Conservation (phyloP, 2,888 invertebrate species). For the Portevinia maculata region DNA sequence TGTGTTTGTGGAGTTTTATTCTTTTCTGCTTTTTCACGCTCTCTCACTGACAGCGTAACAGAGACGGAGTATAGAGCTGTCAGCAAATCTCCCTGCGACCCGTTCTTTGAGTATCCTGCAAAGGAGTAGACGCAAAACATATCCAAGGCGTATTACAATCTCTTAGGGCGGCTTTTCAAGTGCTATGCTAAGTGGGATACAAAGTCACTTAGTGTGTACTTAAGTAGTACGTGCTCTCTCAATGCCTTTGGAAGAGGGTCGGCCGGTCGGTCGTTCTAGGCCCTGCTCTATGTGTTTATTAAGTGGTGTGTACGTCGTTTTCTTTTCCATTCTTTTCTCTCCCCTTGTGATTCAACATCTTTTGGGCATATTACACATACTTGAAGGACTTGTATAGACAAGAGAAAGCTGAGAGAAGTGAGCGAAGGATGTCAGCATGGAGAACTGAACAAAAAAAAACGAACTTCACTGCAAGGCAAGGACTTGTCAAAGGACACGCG, state of each 20-base stretch:
- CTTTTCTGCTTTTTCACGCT: constrained; percentile 14
- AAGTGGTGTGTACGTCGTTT: constrained; percentile 62
- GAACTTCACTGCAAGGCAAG: constrained; percentile 29
- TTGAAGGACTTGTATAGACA: constrained; percentile 19
- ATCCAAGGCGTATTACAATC: constrained; percentile 65
- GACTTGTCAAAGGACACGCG: constrained; percentile 41
- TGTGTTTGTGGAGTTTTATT: constrained; percentile 24
- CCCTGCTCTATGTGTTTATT: constrained; percentile 54
- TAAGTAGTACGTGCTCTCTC: constrained; percentile 69
- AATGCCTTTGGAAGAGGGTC: constrained; percentile 42
- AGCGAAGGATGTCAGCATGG: not conserved
- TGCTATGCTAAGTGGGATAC: constrained; percentile 73
- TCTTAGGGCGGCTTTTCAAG: constrained; percentile 71
- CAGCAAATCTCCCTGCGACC: constrained; percentile 29
- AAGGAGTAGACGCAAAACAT: constrained; percentile 10
- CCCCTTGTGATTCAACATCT: constrained; percentile 33
- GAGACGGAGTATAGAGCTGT: constrained; percentile 18
- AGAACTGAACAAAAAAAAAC: not conserved
- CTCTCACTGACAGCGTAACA: constrained; percentile 28
- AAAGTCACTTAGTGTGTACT: constrained; percentile 74
- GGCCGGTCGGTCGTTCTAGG: constrained; percentile 10
- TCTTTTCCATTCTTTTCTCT: not conserved
- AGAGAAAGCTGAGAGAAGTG: not conserved
- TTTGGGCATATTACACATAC: constrained; percentile 55
- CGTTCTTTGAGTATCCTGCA: constrained; percentile 25